These are phyloP conservation scores for Anthoptus insignis DNA, from an alignment of 2,888 invertebrate genomes.

Conservation along the genomic window DNA sequence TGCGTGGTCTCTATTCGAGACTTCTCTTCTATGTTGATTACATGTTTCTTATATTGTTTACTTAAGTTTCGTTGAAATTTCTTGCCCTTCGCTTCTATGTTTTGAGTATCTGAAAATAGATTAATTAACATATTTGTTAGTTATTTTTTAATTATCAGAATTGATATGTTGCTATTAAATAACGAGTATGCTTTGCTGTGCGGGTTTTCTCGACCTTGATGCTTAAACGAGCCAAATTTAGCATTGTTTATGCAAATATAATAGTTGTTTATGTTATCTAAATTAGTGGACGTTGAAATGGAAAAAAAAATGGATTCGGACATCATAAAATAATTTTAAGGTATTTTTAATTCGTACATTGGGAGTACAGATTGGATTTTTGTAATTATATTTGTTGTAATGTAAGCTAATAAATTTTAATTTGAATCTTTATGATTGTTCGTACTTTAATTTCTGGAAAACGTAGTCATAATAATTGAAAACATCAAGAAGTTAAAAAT, in stretches of 20 bases:
- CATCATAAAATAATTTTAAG: not conserved
- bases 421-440: too few species aligned
- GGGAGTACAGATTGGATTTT: not conserved
- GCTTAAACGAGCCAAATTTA: slow-evolving; percentile 24
- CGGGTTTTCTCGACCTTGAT: slow-evolving; percentile 46
- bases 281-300: slow-evolving; percentile 13
- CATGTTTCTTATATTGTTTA: too few species aligned
- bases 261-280: slow-evolving; percentile 19
- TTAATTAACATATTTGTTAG: not conserved
- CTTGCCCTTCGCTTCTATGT: too few species aligned
- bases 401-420: not conserved
- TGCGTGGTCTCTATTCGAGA: too few species aligned
- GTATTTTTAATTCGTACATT: not conserved
- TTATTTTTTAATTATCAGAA: not conserved
- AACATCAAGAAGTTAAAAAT: not conserved
- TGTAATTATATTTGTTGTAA: not conserved
- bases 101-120: too few species aligned
- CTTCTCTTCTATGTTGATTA: too few species aligned
- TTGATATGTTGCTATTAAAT: not conserved
- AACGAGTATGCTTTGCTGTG: not conserved
- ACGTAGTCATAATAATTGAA: not conserved
- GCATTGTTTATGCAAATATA: slow-evolving; percentile 12
- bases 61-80: too few species aligned
- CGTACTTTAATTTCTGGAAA: too few species aligned
- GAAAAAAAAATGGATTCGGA: not conserved